Evolutionary conservation across 1,140 invertebrate species (phyloP).

Genomic region (Aricia agestis): DNA sequence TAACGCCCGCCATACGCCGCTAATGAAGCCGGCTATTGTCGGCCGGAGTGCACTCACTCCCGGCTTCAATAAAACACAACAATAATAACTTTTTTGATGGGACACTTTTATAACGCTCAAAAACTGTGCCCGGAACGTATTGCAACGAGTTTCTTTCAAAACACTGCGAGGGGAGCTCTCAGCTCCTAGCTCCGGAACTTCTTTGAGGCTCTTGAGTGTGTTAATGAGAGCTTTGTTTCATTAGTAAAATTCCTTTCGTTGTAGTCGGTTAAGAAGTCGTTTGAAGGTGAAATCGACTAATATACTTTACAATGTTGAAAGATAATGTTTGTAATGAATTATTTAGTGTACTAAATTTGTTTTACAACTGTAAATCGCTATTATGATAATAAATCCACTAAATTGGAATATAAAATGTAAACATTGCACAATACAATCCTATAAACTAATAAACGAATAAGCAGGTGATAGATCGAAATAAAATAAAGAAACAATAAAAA

Average conservation of each 20-base stretch:
- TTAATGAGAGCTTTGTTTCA: not conserved
- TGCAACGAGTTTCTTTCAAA: not conserved
- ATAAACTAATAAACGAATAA: not conserved
- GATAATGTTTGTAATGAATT: too few relatives aligned
- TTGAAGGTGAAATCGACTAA: too few relatives aligned
- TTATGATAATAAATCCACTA: not conserved
- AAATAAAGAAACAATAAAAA: not conserved
- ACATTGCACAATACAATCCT: not conserved
- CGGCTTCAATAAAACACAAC: slow-evolving; percentile 45
- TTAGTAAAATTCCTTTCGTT: not conserved
- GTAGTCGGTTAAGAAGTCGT: too few relatives aligned
- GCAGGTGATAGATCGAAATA: slow-evolving; percentile 6
- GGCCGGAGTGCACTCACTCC: slow-evolving; percentile 54
- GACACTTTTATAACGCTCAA: slow-evolving; percentile 24
- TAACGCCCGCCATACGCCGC: slow-evolving; percentile 59
- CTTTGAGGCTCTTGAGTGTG: not conserved
- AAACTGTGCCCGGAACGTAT: slow-evolving; percentile 28
- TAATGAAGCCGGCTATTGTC: slow-evolving; percentile 68
- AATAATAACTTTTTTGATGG: slow-evolving; percentile 41
- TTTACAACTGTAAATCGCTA: not conserved
- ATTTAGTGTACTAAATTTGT: too few relatives aligned
- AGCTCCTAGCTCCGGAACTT: too few relatives aligned
- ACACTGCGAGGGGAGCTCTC: not conserved
- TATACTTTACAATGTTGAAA: too few relatives aligned
- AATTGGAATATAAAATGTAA: not conserved